Percentiles rank a stretch among this genome's conserved stretches.
phyloP scores from a whole-genome alignment of 2,113 vertebrate species.

The Tiliqua scincoides region DNA sequence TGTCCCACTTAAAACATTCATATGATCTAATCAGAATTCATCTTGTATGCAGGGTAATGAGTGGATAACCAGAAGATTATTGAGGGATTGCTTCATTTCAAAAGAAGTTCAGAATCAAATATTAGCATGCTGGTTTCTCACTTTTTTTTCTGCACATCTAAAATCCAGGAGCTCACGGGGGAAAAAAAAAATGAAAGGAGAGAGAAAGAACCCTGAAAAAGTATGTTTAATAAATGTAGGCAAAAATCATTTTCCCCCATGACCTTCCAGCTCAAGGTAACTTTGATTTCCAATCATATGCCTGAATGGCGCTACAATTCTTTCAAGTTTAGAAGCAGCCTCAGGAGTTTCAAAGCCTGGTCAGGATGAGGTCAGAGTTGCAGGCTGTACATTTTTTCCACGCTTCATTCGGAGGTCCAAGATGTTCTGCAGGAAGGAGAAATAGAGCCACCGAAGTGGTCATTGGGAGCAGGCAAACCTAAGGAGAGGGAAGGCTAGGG shows the following conservation, averaged over 20 bases:
- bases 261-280: conserved; percentile 8
- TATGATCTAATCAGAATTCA: conserved; percentile 31
- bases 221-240: not conserved
- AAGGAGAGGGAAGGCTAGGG: too few species aligned
- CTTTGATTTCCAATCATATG: conserved; percentile 33
- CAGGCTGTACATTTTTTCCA: not conserved
- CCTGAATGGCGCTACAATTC: not conserved
- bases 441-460: too few species aligned
- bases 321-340: not conserved
- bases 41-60: conserved; percentile 9
- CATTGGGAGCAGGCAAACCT: too few species aligned
- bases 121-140: conserved; percentile 1
- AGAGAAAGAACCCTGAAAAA: not conserved
- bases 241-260: not conserved
- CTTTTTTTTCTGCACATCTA: not conserved
- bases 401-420: too few species aligned
- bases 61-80: conserved; percentile 19
- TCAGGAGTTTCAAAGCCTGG: not conserved
- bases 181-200: not conserved
- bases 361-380: not conserved
- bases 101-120: conserved; percentile 31
- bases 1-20: conserved; percentile 22
- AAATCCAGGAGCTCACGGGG: not conserved
- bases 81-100: conserved; percentile 22
- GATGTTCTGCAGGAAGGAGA: too few species aligned